Conservation (phyloP, 2,797 vertebrate species). For the Sebastes taczanowskii region DNA sequence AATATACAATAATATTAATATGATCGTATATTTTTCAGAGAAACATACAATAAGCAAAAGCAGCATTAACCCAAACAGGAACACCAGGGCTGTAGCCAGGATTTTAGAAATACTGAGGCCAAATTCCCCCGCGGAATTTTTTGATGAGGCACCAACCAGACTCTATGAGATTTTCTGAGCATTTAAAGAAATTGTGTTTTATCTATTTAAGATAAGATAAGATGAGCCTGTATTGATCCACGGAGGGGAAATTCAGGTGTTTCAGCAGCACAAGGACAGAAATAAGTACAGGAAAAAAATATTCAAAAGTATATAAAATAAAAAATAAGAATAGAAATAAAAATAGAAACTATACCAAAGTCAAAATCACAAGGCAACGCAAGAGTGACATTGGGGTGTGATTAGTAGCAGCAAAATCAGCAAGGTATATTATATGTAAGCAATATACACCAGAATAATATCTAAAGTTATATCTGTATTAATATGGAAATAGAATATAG, state of each 20-base stretch:
- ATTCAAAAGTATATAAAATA: neutral
- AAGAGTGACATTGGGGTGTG: neutral
- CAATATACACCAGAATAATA: neutral
- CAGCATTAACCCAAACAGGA: neutral
- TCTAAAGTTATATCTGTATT: neutral
- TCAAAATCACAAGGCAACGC: neutral
- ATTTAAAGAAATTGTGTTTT: neutral
- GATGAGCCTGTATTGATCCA: neutral
- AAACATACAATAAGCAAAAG: neutral
- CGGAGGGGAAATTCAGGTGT: neutral
- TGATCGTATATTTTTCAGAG: neutral
- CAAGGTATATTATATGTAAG: no score
- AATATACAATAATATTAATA: neutral
- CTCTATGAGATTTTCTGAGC: neutral
- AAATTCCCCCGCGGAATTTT: neutral
- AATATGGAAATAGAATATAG: neutral
- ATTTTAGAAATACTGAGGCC: neutral
- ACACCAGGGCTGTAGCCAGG: neutral
- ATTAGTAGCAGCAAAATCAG: neutral
- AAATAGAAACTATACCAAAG: neutral
- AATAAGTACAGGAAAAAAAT: neutral
- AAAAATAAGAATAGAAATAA: neutral
- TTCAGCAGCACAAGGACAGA: neutral
- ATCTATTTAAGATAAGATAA: neutral
- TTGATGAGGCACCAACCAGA: neutral